A percentile compares a stretch with the other conserved stretches of the same genome.
phyloP scores from a whole-genome alignment of 1,140 invertebrate genomes.

The Drosophila kikkawai region DNA sequence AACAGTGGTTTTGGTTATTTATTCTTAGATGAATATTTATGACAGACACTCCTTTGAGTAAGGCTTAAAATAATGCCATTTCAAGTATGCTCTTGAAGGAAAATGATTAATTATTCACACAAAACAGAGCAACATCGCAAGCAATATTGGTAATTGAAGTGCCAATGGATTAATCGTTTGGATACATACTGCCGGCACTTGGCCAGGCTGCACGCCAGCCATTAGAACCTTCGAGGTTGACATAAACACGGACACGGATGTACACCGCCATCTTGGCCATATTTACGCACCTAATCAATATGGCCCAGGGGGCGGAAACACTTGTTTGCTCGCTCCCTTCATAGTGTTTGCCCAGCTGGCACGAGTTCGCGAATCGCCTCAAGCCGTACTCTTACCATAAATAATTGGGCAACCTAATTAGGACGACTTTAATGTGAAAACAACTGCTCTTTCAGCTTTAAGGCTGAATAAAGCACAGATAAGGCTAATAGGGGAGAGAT shows the following conservation, averaged over 20 bases:
- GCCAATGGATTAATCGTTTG: conserved; percentile 10
- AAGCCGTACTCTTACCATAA: conserved; percentile 52
- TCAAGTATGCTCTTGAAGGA: no score
- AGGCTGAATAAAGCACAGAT: conserved; percentile 10
- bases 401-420: conserved; percentile 73
- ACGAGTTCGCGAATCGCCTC: conserved; percentile 15
- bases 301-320: conserved; percentile 26
- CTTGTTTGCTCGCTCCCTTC: conserved; percentile 36
- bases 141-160: conserved; percentile 19
- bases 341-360: conserved; percentile 21
- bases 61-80: neutral
- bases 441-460: conserved; percentile 9
- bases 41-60: neutral
- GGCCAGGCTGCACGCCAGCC: conserved; percentile 28
- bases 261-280: conserved; percentile 40
- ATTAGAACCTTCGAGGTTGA: conserved; percentile 47
- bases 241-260: conserved; percentile 49
- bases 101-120: neutral
- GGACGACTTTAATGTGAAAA: conserved; percentile 17
- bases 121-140: neutral
- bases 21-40: neutral
- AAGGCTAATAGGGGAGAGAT: neutral
- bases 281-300: conserved; percentile 76
- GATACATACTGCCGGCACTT: neutral
- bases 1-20: neutral